Evolutionary conservation across 2,888 invertebrate genomes (phyloP).

Genomic region (Netelia inedita): DNA sequence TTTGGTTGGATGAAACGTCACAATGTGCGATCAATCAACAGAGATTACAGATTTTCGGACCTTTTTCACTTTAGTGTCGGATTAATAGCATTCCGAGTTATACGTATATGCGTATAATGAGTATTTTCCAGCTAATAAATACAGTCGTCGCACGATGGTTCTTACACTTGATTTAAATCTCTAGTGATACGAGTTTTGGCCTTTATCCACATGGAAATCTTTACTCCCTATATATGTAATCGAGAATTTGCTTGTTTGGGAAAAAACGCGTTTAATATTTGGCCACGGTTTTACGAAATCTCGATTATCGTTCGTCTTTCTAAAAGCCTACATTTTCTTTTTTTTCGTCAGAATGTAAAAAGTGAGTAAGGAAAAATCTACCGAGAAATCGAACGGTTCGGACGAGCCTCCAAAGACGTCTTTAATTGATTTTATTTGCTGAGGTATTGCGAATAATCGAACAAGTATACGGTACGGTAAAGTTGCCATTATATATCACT

Average conservation of each 20-base stretch:
- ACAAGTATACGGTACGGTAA: constrained; percentile 29
- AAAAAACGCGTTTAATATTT: constrained; percentile 41
- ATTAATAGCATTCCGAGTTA: constrained; percentile 50
- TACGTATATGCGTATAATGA: constrained; percentile 29
- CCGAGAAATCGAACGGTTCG: constrained; percentile 21
- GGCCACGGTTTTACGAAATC: constrained; percentile 51
- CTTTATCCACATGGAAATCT: constrained; percentile 19
- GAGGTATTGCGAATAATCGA: constrained; percentile 34
- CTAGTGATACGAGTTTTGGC: not conserved
- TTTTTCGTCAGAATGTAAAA: constrained; percentile 47
- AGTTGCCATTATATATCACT: constrained; percentile 17
- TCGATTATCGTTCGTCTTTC: constrained; percentile 25
- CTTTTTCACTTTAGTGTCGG: constrained; percentile 49
- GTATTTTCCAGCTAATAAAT: constrained; percentile 47
- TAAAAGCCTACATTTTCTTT: constrained; percentile 16
- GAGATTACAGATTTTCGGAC: constrained; percentile 36
- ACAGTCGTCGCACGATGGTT: constrained; percentile 10
- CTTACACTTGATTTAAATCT: not conserved
- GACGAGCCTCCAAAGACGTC: constrained; percentile 22
- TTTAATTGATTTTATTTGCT: constrained; percentile 19
- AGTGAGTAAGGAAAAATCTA: constrained; percentile 36
- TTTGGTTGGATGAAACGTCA: constrained; percentile 59
- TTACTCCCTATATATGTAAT: constrained; percentile 11
- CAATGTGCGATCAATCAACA: constrained; percentile 52
- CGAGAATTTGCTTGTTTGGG: not conserved